phyloP scores from a whole-genome alignment of 1,140 invertebrate species.

The Tyrophagus putrescentiae region DNA sequence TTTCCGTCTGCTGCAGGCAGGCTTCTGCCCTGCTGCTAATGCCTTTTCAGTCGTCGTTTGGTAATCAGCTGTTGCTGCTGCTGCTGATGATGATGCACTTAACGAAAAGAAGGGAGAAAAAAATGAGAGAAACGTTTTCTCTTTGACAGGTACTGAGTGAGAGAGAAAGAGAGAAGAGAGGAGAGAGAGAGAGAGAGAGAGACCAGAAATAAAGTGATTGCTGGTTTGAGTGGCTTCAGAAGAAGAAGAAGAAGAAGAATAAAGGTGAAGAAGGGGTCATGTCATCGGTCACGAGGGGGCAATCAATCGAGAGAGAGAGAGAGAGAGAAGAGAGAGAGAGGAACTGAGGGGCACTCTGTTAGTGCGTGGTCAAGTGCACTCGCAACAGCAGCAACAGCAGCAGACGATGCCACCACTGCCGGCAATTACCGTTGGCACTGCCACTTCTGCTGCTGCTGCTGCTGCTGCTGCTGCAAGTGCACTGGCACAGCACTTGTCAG shows the following conservation, averaged over 20 bases:
- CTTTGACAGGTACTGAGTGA: too few species aligned
- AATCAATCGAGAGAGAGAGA: constrained; percentile 21
- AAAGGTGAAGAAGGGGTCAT: background rate
- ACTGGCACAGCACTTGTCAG: background rate
- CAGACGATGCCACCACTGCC: background rate
- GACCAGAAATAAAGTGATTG: too few species aligned
- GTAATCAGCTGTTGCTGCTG: too few species aligned
- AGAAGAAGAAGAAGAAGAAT: background rate
- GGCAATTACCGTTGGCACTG: too few species aligned
- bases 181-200: constrained; percentile 1
- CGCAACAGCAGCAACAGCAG: background rate
- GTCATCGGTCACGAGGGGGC: background rate
- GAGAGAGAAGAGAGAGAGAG: constrained; percentile 24
- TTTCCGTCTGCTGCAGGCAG: too few species aligned
- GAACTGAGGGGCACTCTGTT: background rate
- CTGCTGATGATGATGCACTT: too few species aligned
- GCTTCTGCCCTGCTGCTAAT: too few species aligned
- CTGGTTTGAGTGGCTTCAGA: background rate
- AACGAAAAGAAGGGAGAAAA: too few species aligned
- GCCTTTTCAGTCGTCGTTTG: too few species aligned
- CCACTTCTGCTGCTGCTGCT: background rate
- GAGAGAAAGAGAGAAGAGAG: too few species aligned
- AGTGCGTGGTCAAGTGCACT: background rate
- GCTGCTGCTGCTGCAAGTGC: too few species aligned
- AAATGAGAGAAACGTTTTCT: too few species aligned